Evolutionary conservation across 2,113 vertebrate genomes (phyloP), one percentile per base, ranked within the genome.

Genomic region (Hiodon alosoides): DNA sequence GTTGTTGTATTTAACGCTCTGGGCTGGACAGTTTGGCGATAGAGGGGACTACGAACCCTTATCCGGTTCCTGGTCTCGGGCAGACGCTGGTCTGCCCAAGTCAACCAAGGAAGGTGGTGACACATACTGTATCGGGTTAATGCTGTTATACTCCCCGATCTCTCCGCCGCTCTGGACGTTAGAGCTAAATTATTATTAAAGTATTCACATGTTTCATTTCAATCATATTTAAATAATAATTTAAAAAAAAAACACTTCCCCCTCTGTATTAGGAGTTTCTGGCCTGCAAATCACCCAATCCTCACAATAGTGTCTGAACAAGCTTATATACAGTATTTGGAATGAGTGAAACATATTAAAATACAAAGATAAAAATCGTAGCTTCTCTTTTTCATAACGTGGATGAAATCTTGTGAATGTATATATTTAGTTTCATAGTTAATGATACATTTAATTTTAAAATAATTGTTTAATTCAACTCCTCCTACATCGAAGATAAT

Each of bases 1-100:
- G 72, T 74, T 78, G 72, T 72, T 64, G 62, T 46, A 58, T 55
- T 61, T 14, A 4, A 64, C 51, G 54, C 51, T 73, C 54, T 66
- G 52, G 60, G 67, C 13, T 62, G 59, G 72, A 67, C 58, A 74
- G 67, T 61, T 69, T 52, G 46, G 46, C 17, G n/a, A 48, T 74
- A 60, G 9, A 13, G 50, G 51, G 50, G 53, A 70, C 70, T 60
- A 11, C 7, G 4, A 71, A 70, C 60, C 70, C 69, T 13, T 48
- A 14, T 69, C 6, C 69, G 66, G 50, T 54, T 53, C 31, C 67
- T 31, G 31, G 31, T 31, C 31, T 31, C 31, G 31, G 31, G 50
- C 6, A 16, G 67, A 67, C 14, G 3, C 14, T 69, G 7, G 13
- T 5, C 47, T 73, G 31, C 31, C 48, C 51, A 50, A 46, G 51